These are phyloP conservation scores for Drosophila albomicans DNA, from an alignment of 1,140 invertebrate species.

Conservation along the genomic window DNA sequence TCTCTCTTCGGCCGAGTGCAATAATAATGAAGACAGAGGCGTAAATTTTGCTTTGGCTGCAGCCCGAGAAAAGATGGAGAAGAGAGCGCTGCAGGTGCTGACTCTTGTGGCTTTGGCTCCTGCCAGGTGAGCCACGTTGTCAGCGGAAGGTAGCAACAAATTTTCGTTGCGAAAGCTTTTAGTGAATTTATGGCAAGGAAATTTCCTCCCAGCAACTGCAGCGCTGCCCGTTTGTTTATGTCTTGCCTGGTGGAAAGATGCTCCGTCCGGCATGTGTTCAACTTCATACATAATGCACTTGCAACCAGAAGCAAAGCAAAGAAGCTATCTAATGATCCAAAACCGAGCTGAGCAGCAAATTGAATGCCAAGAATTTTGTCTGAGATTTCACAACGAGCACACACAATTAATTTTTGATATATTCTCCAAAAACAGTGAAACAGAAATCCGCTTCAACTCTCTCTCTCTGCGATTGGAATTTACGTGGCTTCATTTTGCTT, in stretches of 20 bases:
- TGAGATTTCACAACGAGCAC: conserved; percentile 22
- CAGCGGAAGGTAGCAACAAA: conserved; percentile 82
- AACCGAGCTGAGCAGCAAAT: conserved; percentile 47
- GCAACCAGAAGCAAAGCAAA: conserved; percentile 1
- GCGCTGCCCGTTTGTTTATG: conserved; percentile 69
- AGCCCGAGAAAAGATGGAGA: not conserved
- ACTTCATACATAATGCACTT: conserved; percentile 53
- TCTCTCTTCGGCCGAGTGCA: conserved; percentile 59
- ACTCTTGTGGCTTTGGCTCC: conserved; percentile 17
- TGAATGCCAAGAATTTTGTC: conserved; percentile 51
- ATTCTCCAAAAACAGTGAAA: not conserved
- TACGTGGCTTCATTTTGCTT: conserved; percentile 24
- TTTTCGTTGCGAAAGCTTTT: conserved; percentile 82
- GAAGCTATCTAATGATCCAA: conserved; percentile 55
- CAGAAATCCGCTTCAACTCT: conserved; percentile 1
- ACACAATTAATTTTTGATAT: conserved; percentile 65
- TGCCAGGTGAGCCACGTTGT: conserved; percentile 77
- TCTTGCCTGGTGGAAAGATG: conserved; percentile 30
- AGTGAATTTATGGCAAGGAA: conserved; percentile 82
- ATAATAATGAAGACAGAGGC: conserved; percentile 81
- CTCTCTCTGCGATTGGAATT: conserved; percentile 28
- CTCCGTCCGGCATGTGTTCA: conserved; percentile 35
- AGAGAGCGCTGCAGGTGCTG: not conserved
- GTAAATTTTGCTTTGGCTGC: conserved; percentile 81
- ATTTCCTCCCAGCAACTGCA: conserved; percentile 57